Conservation (phyloP, 2,888 invertebrate species). For the Drosophila macrospina region DNA sequence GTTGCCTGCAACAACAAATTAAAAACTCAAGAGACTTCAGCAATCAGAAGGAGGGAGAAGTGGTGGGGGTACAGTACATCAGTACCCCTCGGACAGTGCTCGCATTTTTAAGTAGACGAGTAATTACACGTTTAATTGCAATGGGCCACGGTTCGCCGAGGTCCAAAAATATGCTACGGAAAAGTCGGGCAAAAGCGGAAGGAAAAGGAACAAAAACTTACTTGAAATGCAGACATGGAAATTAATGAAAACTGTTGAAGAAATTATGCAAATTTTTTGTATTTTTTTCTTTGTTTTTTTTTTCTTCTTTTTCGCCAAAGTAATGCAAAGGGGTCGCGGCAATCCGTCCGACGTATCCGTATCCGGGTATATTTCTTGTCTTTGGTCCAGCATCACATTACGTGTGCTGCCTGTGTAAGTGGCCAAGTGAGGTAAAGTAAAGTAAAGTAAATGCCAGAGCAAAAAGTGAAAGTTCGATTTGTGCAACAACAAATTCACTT, state of each 20-base stretch:
- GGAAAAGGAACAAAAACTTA: slow-evolving; percentile 52
- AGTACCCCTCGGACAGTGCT: slow-evolving; percentile 42
- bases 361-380: slow-evolving; percentile 37
- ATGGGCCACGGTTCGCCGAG: slow-evolving; percentile 52
- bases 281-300: no score
- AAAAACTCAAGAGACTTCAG: slow-evolving; percentile 55
- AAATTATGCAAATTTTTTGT: slow-evolving; percentile 83
- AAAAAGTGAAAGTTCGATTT: slow-evolving; percentile 71
- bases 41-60: slow-evolving; percentile 13
- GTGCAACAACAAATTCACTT: slow-evolving; percentile 70
- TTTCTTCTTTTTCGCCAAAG: slow-evolving; percentile 33
- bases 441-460: slow-evolving; percentile 26
- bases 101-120: slow-evolving; percentile 74
- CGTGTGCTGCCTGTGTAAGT: slow-evolving; percentile 64
- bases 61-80: not conserved
- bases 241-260: slow-evolving; percentile 71
- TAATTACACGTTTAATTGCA: slow-evolving; percentile 85
- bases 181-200: slow-evolving; percentile 2
- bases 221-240: slow-evolving; percentile 76
- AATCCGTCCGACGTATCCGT: slow-evolving; percentile 28
- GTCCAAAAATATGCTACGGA: slow-evolving; percentile 70
- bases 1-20: slow-evolving; percentile 55
- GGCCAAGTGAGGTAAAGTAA: slow-evolving; percentile 34
- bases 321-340: slow-evolving; percentile 40
- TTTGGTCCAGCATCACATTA: slow-evolving; percentile 57